Percentiles rank a stretch among this genome's conserved stretches.
Evolutionary conservation across 2,888 invertebrate species (phyloP).

Genomic region (Heliconius hortense): DNA sequence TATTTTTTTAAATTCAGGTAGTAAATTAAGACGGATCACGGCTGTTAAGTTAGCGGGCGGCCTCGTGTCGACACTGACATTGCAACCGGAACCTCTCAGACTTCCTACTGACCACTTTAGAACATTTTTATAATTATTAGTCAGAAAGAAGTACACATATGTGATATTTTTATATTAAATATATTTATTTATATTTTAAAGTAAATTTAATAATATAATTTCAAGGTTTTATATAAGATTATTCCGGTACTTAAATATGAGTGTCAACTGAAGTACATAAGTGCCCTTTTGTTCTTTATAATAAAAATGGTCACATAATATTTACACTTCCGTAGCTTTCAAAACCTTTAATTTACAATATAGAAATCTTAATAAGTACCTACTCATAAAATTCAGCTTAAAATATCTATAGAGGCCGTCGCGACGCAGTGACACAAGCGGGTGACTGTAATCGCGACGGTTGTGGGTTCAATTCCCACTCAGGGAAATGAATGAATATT

Average conservation of each 20-base stretch:
- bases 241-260: constrained; percentile 5
- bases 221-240: neutral
- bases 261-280: neutral
- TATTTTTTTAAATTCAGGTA: constrained; percentile 9
- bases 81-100: constrained; percentile 64
- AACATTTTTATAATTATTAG: constrained; percentile 27
- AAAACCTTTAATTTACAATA: neutral
- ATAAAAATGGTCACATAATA: neutral
- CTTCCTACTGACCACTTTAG: constrained; percentile 57
- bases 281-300: constrained; percentile 1
- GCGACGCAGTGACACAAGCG: no score
- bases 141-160: constrained; percentile 9
- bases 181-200: constrained; percentile 8
- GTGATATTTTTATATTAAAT: neutral
- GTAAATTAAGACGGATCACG: constrained; percentile 42
- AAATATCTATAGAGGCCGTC: neutral
- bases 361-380: neutral
- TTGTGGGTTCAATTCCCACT: no score
- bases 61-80: constrained; percentile 73
- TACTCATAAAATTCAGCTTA: neutral
- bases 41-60: constrained; percentile 55
- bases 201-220: neutral
- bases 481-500: no score
- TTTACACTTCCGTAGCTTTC: neutral
- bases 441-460: no score